Evolutionary conservation across 2,888 invertebrate species (phyloP).

Genomic region (Leptarthrus brevirostris): DNA sequence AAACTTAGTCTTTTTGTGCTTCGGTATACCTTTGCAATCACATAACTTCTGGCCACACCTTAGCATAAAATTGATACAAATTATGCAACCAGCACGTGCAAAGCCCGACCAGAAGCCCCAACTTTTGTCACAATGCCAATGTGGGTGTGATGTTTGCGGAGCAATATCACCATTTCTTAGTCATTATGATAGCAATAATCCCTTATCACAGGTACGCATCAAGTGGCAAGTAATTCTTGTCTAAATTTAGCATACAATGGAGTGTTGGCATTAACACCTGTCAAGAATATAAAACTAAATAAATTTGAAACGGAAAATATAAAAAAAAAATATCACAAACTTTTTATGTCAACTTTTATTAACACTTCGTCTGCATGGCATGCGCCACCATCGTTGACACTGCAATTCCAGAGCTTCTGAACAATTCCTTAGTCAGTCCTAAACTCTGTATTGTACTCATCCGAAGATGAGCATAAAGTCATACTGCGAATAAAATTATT

Average conservation of each 20-base stretch:
- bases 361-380: neutral
- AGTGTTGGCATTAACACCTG: neutral
- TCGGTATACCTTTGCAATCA: no score
- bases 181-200: neutral
- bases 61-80: no score
- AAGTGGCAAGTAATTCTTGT: constrained; percentile 2
- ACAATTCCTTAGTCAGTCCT: neutral
- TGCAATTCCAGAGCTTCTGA: neutral
- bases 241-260: constrained; percentile 36
- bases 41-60: no score
- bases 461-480: neutral
- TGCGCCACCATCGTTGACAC: neutral
- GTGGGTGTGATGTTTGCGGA: no score
- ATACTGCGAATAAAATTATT: neutral
- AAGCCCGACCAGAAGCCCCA: no score
- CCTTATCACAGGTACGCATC: constrained; percentile 7
- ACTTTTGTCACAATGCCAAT: no score
- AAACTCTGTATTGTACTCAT: neutral
- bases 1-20: no score
- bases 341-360: no score
- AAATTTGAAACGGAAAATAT: neutral
- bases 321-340: neutral
- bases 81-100: no score
- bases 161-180: no score
- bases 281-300: constrained; percentile 5